These are phyloP conservation scores for Myrmophylax atrothorax DNA, from an alignment of 2,113 vertebrate species.

Conservation along the genomic window DNA sequence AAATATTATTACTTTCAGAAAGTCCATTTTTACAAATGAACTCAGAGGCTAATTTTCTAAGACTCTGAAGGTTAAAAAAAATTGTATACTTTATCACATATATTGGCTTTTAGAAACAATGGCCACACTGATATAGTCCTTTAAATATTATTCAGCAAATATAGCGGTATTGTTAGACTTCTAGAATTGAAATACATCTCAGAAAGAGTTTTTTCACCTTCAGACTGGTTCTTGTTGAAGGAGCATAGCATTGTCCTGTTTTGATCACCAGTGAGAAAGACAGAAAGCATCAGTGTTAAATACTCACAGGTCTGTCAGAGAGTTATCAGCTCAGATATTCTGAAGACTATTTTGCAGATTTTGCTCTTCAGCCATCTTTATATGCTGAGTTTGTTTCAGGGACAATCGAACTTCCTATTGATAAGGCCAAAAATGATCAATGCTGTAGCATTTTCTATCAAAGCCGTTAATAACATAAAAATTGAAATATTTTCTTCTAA, in stretches of 20 bases:
- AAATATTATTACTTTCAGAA: background rate
- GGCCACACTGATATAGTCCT: background rate
- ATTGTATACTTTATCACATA: background rate
- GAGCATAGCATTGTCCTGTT: background rate
- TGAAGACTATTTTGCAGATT: background rate
- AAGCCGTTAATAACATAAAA: constrained; percentile 20
- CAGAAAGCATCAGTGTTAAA: background rate
- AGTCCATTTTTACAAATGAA: background rate
- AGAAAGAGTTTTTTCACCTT: background rate
- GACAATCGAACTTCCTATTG: background rate
- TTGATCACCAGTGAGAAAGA: background rate
- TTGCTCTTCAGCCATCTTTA: background rate
- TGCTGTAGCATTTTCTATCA: constrained; percentile 20
- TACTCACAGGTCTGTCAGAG: background rate
- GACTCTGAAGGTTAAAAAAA: background rate
- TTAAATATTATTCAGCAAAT: background rate
- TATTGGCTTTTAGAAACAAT: background rate
- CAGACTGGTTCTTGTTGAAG: background rate
- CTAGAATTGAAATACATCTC: background rate
- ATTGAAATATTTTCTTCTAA: constrained; percentile 52
- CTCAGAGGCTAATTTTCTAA: background rate
- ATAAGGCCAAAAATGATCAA: constrained; percentile 22
- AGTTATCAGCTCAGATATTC: background rate
- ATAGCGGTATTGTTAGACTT: background rate
- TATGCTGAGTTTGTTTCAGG: background rate